These are phyloP conservation scores for Enhydra lutris DNA, from an alignment of 2,113 vertebrate species.

Conservation along the genomic window DNA sequence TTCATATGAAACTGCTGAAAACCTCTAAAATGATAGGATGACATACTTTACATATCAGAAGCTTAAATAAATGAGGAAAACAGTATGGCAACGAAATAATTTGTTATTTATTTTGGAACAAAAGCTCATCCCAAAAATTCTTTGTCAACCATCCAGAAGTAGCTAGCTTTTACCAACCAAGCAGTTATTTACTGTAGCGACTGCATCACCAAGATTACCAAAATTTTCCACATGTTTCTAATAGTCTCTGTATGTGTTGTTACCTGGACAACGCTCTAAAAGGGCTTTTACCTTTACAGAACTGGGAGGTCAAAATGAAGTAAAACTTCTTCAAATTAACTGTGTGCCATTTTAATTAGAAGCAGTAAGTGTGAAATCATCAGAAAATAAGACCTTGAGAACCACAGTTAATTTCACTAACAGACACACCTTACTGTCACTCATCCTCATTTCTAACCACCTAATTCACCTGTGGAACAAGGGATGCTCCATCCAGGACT, in stretches of 20 bases:
- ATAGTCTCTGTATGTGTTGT: conserved; percentile 42
- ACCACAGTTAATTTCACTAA: conserved; percentile 3
- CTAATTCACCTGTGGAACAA: neutral
- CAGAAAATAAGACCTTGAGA: conserved; percentile 25
- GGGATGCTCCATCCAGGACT: neutral
- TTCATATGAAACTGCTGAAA: conserved; percentile 21
- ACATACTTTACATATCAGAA: neutral
- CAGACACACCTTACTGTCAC: neutral
- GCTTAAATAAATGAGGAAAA: conserved; percentile 32
- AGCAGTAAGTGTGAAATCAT: conserved; percentile 35
- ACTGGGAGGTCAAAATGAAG: conserved; percentile 32
- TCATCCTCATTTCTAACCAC: conserved; percentile 25
- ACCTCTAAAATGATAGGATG: neutral
- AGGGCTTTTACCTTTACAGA: conserved; percentile 52
- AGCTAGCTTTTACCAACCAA: conserved; percentile 45
- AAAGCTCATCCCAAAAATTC: conserved; percentile 41
- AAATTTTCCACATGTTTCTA: conserved; percentile 63
- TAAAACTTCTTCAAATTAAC: conserved; percentile 37
- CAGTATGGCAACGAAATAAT: neutral
- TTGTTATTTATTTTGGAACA: conserved; percentile 43
- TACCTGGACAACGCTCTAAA: conserved; percentile 53
- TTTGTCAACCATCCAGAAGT: neutral
- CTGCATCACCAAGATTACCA: conserved; percentile 56
- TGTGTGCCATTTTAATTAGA: conserved; percentile 41
- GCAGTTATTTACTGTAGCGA: conserved; percentile 52